These are phyloP conservation scores for Lysiphlebus fabarum DNA, from an alignment of 1,140 invertebrate genomes.

Conservation along the genomic window DNA sequence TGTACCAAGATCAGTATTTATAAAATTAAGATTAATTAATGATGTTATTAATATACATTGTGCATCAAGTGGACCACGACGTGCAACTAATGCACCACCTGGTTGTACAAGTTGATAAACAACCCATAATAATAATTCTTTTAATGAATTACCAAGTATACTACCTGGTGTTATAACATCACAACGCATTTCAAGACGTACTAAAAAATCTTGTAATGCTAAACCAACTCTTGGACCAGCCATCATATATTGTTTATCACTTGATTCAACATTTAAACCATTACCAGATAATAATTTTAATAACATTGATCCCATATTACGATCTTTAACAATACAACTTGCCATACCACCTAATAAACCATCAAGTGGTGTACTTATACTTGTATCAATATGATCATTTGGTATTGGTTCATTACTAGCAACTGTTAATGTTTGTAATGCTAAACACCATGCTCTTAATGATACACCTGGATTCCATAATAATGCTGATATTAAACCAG, in stretches of 20 bases:
- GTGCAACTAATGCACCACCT: constrained; percentile 66
- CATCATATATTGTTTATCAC: constrained; percentile 56
- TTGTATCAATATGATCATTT: constrained; percentile 39
- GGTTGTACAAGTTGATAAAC: constrained; percentile 70
- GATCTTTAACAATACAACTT: constrained; percentile 64
- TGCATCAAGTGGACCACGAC: constrained; percentile 77
- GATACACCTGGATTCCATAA: constrained; percentile 66
- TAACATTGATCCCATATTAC: constrained; percentile 70
- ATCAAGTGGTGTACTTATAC: constrained; percentile 41
- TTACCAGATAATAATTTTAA: constrained; percentile 69
- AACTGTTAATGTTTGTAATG: constrained; percentile 64
- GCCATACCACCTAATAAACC: constrained; percentile 56
- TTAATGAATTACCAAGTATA: constrained; percentile 62
- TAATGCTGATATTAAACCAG: constrained; percentile 67
- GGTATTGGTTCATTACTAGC: constrained; percentile 55
- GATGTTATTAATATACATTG: constrained; percentile 72
- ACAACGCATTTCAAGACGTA: constrained; percentile 67
- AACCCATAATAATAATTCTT: constrained; percentile 67
- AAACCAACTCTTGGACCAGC: constrained; percentile 76
- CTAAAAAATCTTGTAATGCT: constrained; percentile 69
- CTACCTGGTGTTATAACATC: constrained; percentile 61
- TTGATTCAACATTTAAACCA: constrained; percentile 54
- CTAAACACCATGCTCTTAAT: constrained; percentile 71
- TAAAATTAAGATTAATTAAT: constrained; percentile 65
- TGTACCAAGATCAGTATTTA: constrained; percentile 67